phyloP scores from a whole-genome alignment of 2,888 invertebrate genomes.

The Elmis aenea region DNA sequence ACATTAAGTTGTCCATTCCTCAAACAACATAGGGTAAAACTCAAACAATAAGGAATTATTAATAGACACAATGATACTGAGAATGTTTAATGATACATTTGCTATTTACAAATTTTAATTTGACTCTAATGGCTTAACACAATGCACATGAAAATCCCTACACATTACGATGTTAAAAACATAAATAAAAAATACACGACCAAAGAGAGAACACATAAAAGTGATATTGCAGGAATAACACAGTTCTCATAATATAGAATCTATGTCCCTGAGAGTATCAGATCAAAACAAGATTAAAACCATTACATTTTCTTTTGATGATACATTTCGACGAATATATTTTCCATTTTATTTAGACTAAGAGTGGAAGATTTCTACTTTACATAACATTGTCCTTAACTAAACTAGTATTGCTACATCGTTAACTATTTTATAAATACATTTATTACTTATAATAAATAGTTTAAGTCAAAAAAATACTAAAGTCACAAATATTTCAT shows the following conservation, averaged over 20 bases:
- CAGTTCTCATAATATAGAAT: too few relatives aligned
- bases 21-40: too few relatives aligned
- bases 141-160: constrained; percentile 2
- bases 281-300: background rate
- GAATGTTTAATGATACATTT: constrained; percentile 9
- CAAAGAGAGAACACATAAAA: constrained; percentile 8
- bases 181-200: constrained; percentile 5
- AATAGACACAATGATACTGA: too few relatives aligned
- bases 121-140: constrained; percentile 2
- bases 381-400: constrained; percentile 23
- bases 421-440: constrained; percentile 14
- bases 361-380: constrained; percentile 25
- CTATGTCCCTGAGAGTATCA: background rate
- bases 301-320: background rate
- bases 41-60: too few relatives aligned
- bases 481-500: background rate
- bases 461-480: background rate
- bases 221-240: too few relatives aligned
- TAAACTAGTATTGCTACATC: constrained; percentile 37
- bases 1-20: too few relatives aligned
- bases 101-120: constrained; percentile 5
- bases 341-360: too few relatives aligned
- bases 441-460: constrained; percentile 3
- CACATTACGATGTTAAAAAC: constrained; percentile 2
- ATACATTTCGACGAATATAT: background rate